A percentile compares a stretch with the other conserved stretches of the same genome.
These are phyloP conservation scores for Ammospiza caudacuta DNA, from an alignment of 2,113 vertebrate species.

Conservation along the genomic window DNA sequence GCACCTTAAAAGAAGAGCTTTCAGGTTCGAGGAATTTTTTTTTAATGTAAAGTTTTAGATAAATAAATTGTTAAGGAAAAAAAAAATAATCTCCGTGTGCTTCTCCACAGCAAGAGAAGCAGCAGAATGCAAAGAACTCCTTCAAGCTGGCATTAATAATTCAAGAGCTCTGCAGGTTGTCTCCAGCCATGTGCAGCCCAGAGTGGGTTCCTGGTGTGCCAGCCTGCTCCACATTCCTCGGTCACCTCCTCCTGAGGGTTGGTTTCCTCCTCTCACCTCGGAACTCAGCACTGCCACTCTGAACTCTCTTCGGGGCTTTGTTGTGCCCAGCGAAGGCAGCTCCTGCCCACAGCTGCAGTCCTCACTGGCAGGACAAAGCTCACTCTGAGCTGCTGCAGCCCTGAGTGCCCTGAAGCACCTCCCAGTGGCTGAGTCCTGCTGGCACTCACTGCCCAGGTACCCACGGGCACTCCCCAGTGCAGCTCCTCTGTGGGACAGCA, in stretches of 20 bases:
- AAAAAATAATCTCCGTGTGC: neutral
- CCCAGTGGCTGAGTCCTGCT: neutral
- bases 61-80: neutral
- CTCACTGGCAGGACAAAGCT: neutral
- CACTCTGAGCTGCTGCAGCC: neutral
- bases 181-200: conserved; percentile 44
- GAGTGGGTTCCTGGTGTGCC: neutral
- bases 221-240: neutral
- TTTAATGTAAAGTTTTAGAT: neutral
- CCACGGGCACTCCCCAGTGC: neutral
- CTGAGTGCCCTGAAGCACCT: neutral
- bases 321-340: neutral
- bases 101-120: neutral
- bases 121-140: neutral
- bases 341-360: neutral
- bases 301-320: neutral
- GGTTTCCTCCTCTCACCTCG: neutral
- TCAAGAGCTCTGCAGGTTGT: conserved; percentile 34
- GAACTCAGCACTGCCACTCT: neutral
- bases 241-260: neutral
- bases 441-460: fast-evolving
- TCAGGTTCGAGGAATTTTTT: neutral
- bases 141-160: conserved; percentile 29
- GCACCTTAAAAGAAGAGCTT: neutral
- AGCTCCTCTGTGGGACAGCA: neutral